phyloP scores from a whole-genome alignment of 2,113 vertebrate species.

The Ariopsis seemanni region DNA sequence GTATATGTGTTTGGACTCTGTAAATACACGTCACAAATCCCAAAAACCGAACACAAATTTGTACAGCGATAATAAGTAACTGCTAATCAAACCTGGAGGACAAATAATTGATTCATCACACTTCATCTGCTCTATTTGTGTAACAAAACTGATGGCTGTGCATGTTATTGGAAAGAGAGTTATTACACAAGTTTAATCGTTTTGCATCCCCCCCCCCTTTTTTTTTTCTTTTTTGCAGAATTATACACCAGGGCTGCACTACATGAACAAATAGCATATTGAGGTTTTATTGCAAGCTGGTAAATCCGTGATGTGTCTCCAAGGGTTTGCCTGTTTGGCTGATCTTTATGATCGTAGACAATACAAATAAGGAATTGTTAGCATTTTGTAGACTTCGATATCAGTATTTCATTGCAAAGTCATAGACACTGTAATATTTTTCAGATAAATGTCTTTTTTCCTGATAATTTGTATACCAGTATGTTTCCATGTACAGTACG shows the following conservation, averaged over 20 bases:
- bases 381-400: neutral
- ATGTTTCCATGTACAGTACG: neutral
- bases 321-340: too few species aligned
- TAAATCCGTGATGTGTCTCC: neutral
- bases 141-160: neutral
- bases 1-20: neutral
- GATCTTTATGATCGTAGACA: neutral
- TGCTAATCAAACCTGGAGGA: slow-evolving; percentile 18
- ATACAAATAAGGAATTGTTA: neutral
- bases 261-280: neutral
- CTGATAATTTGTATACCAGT: neutral
- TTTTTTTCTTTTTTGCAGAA: neutral
- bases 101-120: slow-evolving; percentile 17
- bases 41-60: neutral
- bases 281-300: neutral
- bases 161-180: neutral
- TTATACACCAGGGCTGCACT: neutral
- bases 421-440: too few species aligned
- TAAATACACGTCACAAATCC: neutral
- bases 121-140: neutral
- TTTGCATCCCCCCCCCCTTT: neutral
- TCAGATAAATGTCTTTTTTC: neutral
- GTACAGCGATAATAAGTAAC: neutral
- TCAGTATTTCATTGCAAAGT: neutral
- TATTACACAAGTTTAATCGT: slow-evolving; percentile 18